Percentiles rank a stretch among this genome's conserved stretches.
phyloP scores from a whole-genome alignment of 2,797 vertebrate genomes.

The Acipenser transmontanus region DNA sequence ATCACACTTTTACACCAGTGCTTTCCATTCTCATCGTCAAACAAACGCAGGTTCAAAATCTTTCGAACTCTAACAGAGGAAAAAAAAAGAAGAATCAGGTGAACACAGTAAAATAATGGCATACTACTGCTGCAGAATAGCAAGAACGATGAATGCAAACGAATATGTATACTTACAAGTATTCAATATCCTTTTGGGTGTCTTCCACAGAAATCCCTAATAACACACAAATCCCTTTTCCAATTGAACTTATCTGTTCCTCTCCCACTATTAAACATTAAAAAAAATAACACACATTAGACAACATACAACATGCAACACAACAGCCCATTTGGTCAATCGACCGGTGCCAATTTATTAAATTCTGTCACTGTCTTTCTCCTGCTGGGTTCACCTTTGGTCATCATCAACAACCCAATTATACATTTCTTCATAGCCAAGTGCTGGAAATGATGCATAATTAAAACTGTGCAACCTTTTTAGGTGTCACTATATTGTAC shows the following conservation, averaged over 20 bases:
- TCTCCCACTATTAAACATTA: conserved; percentile 68
- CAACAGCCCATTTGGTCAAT: too few relatives aligned
- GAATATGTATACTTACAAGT: conserved; percentile 73
- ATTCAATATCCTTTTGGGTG: conserved; percentile 84
- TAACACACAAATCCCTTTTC: conserved; percentile 83
- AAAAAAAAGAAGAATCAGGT: neutral
- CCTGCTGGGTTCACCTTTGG: too few relatives aligned
- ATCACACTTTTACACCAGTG: conserved; percentile 88
- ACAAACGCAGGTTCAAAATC: conserved; percentile 88
- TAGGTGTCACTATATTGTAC: too few relatives aligned
- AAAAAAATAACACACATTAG: conserved; percentile 12
- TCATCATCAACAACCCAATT: too few relatives aligned
- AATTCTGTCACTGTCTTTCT: too few relatives aligned
- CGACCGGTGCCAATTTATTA: too few relatives aligned
- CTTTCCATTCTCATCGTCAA: conserved; percentile 85
- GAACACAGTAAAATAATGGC: too few relatives aligned
- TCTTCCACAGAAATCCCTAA: conserved; percentile 88
- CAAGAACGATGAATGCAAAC: neutral
- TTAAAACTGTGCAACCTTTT: too few relatives aligned
- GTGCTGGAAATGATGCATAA: too few relatives aligned
- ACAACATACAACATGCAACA: too few relatives aligned
- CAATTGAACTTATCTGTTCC: conserved; percentile 82
- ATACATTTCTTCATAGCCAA: too few relatives aligned
- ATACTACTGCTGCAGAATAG: neutral
- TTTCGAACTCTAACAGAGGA: conserved; percentile 74